These are phyloP conservation scores for Paratrypauchen microcephalus DNA, from an alignment of 2,797 vertebrate genomes.

Conservation along the genomic window DNA sequence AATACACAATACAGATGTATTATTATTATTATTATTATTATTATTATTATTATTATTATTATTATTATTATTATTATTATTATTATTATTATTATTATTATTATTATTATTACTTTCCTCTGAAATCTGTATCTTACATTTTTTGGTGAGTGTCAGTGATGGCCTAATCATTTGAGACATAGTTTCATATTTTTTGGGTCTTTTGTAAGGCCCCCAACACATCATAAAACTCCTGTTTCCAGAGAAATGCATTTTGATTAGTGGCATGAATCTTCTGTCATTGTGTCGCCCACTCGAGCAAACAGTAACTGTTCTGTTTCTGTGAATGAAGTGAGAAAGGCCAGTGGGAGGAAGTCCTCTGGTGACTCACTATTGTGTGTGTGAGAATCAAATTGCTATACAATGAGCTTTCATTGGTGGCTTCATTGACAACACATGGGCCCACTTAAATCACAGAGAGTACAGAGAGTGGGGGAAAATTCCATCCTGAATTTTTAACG, in stretches of 20 bases:
- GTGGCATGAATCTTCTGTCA: conserved; percentile 61
- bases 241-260: conserved; percentile 30
- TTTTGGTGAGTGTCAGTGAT: neutral
- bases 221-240: conserved; percentile 55
- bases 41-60: neutral
- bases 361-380: conserved; percentile 67
- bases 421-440: conserved; percentile 82
- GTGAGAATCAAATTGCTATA: conserved; percentile 65
- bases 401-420: conserved; percentile 74
- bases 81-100: neutral
- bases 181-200: conserved; percentile 51
- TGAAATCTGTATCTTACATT: neutral
- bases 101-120: neutral
- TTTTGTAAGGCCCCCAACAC: conserved; percentile 36
- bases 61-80: neutral
- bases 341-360: conserved; percentile 60
- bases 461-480: conserved; percentile 65
- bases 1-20: neutral
- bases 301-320: conserved; percentile 62
- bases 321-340: conserved; percentile 72
- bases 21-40: neutral
- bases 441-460: conserved; percentile 65
- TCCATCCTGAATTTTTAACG: conserved; percentile 74
- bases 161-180: neutral
- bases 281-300: conserved; percentile 34